Conservation (phyloP, 2,888 invertebrate species). For the Phyto melanocephala region DNA sequence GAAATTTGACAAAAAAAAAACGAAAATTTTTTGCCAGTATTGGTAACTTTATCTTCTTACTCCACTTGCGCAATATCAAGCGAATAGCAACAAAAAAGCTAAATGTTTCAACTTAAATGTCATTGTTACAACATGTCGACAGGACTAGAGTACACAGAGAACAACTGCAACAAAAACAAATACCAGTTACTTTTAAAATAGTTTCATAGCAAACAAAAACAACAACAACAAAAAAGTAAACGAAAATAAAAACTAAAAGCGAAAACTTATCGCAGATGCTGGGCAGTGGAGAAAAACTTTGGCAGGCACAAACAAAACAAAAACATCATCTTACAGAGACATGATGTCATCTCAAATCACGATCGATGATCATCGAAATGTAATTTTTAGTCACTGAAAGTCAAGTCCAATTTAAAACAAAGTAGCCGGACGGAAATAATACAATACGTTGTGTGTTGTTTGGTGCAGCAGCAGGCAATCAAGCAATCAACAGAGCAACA, state of each 20-base stretch:
- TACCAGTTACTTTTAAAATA: constrained; percentile 53
- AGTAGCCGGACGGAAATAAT: constrained; percentile 52
- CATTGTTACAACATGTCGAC: constrained; percentile 64
- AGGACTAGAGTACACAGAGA: constrained; percentile 60
- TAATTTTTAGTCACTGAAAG: constrained; percentile 65
- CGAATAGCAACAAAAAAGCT: constrained; percentile 23
- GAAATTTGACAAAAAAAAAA: neutral
- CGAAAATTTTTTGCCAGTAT: constrained; percentile 4
- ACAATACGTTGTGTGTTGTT: neutral
- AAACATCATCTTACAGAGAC: constrained; percentile 69
- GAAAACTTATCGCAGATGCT: constrained; percentile 64
- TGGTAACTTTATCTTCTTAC: constrained; percentile 27
- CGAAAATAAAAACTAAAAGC: constrained; percentile 41
- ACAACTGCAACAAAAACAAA: constrained; percentile 18
- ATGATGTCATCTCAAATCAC: constrained; percentile 78
- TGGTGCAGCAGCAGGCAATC: constrained; percentile 4
- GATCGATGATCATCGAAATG: constrained; percentile 70
- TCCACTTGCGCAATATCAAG: constrained; percentile 29
- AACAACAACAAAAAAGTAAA: neutral
- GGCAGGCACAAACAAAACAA: constrained; percentile 13
- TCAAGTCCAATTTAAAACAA: constrained; percentile 64
- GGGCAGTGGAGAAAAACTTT: constrained; percentile 26
- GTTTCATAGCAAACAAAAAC: constrained; percentile 39
- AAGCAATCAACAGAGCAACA: constrained; percentile 10
- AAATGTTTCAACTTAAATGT: constrained; percentile 62